A percentile compares a stretch with the other conserved stretches of the same genome.
Evolutionary conservation across 2,888 invertebrate species (phyloP).

Genomic region (Metalampra italica): DNA sequence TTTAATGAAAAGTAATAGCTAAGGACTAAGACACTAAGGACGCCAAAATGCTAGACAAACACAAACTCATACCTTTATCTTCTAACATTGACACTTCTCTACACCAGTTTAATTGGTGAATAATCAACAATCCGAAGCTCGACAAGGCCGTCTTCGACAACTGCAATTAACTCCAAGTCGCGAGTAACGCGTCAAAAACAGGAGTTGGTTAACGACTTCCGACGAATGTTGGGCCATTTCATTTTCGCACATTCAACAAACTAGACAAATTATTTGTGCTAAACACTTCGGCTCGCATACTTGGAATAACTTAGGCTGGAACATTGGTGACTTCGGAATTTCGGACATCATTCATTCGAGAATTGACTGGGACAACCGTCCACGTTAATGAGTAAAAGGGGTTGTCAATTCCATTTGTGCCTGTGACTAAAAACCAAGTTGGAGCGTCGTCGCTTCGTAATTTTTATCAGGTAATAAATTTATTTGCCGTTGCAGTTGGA

Average conservation of each 20-base stretch:
- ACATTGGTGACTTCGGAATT: conserved; percentile 34
- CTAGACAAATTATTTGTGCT: conserved; percentile 53
- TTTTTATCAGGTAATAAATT: too few species aligned
- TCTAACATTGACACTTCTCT: too few species aligned
- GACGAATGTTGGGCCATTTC: conserved; percentile 42
- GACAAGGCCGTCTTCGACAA: conserved; percentile 30
- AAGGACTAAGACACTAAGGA: too few species aligned
- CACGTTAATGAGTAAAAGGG: conserved; percentile 29
- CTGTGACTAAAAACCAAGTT: background rate
- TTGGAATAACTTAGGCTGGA: conserved; percentile 43
- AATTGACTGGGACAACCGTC: conserved; percentile 40
- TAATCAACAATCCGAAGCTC: conserved; percentile 26
- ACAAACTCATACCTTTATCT: too few species aligned
- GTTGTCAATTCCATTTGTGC: conserved; percentile 31
- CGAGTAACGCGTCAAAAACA: conserved; percentile 38
- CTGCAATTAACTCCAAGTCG: conserved; percentile 27
- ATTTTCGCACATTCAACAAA: conserved; percentile 50
- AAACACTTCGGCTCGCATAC: conserved; percentile 48
- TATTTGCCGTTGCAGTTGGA: too few species aligned
- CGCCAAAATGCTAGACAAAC: too few species aligned
- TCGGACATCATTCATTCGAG: conserved; percentile 42
- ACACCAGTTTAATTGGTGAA: background rate
- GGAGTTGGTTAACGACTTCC: conserved; percentile 47
- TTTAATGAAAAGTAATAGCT: background rate
- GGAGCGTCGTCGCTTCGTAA: background rate